Evolutionary conservation across 2,113 vertebrate species (phyloP), one percentile per base, ranked within the genome.

Genomic region (Mungos mungo): DNA sequence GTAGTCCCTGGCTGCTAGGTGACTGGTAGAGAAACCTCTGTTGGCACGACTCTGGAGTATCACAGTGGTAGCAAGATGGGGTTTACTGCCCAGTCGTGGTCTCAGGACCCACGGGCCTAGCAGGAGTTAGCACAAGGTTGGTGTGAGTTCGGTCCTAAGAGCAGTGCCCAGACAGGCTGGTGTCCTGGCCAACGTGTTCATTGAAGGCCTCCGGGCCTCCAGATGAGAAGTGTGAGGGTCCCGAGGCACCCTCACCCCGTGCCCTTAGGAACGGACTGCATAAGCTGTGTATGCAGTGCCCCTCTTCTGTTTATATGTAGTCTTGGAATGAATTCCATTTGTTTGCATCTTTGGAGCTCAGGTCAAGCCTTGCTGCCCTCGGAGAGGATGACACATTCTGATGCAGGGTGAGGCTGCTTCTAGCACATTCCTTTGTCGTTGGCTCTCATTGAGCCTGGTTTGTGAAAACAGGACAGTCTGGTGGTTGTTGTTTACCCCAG

Each of bases 81-180:
- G 6, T 5, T 2, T 23, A 0, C 54, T 41, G 25, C 65, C 33
- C 27, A 5, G 0, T 1, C 6, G 45, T n/a, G 7, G 50, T 10
- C 45, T 65, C 27, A 3, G 41, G 45, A 16, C 0, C 69, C 52
- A 33, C 27, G 10, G 45, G 47, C 65, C 29, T 12, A 23, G 23
- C 5, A n/a, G 27, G 50, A 72, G 25, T 74, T 7, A 3, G 2
- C 88, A 2, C 0, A 0, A 13, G 19, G 10, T 5, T 0, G 13
- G 1, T 29, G 2, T 41, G 52, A 35, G 12, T 45, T 52, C 13
- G 29, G 25, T 41, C 21, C 66, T 72, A 6, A 23, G 77, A n/a
- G 47, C 50, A 38, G 0, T 13, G 33, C 13, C 7, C 21, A 8
- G n/a, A 38, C 63, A 7, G 41, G 18, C 65, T 15, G 18, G n/a